Conservation (phyloP, 2,113 vertebrate genomes). For the Nematolebias whitei region DNA sequence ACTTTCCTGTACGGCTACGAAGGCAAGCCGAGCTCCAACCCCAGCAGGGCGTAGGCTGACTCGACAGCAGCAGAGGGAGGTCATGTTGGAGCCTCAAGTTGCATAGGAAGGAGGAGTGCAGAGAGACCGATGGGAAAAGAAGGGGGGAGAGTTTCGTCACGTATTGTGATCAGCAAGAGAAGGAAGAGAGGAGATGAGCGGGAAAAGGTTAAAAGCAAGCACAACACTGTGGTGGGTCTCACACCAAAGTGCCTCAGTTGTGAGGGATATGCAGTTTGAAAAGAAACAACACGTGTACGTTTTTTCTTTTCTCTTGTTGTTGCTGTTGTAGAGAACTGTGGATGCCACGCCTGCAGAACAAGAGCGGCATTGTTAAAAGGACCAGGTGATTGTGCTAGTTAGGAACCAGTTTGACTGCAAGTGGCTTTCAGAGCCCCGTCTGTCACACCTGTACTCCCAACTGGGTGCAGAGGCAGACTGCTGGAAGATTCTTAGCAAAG, state of each 20-base stretch:
- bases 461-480: neutral
- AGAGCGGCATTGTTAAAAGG: conserved; percentile 1
- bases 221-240: conserved; percentile 40
- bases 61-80: conserved; percentile 24
- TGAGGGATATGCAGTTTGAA: conserved; percentile 16
- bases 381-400: conserved; percentile 23
- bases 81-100: conserved; percentile 19
- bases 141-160: conserved; percentile 42
- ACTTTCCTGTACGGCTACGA: conserved; percentile 97
- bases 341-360: conserved; percentile 13
- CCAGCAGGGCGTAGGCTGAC: conserved; percentile 85
- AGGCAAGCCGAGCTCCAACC: conserved; percentile 86
- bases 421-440: no score
- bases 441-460: neutral
- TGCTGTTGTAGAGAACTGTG: conserved; percentile 8
- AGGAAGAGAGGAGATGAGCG: neutral
- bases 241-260: conserved; percentile 68
- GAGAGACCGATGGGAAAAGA: conserved; percentile 11
- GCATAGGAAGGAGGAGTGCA: conserved; percentile 32
- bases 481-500: neutral
- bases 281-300: no score
- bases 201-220: conserved; percentile 10
- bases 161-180: conserved; percentile 7
- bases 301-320: neutral
- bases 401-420: conserved; percentile 27